These are phyloP conservation scores for Notodonta ziczac DNA, from an alignment of 2,888 invertebrate genomes.

Conservation along the genomic window DNA sequence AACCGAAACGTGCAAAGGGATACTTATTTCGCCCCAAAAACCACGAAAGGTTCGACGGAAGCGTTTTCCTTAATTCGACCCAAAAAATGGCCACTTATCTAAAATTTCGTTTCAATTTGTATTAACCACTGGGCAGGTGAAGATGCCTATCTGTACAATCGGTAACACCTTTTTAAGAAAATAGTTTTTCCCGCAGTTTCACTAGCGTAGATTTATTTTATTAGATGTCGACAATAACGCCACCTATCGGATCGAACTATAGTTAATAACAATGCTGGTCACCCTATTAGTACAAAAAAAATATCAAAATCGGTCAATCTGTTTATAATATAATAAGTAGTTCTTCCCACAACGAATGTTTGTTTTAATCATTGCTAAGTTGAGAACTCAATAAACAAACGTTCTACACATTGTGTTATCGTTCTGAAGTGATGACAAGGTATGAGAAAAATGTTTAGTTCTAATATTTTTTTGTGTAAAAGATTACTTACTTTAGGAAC, in stretches of 20 bases:
- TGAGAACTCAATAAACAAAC: constrained; percentile 59
- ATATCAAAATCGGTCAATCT: no score
- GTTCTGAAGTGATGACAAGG: constrained; percentile 62
- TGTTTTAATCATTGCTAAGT: constrained; percentile 55
- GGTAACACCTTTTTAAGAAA: background rate
- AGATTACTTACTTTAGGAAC: no score
- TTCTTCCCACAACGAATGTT: constrained; percentile 48
- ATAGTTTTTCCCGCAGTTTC: no score
- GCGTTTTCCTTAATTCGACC: constrained; percentile 51
- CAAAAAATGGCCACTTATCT: constrained; percentile 55
- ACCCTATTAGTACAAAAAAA: no score
- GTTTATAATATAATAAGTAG: constrained; percentile 59
- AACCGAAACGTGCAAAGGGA: constrained; percentile 24
- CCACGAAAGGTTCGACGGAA: constrained; percentile 56
- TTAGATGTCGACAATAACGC: no score
- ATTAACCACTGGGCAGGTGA: constrained; percentile 18
- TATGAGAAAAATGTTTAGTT: constrained; percentile 37
- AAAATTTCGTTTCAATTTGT: constrained; percentile 51
- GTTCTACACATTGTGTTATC: constrained; percentile 53
- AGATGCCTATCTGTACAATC: constrained; percentile 3
- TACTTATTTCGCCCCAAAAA: constrained; percentile 57
- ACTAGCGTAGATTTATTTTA: no score
- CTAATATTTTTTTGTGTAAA: background rate
- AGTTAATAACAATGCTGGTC: no score
- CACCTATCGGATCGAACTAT: no score